phyloP scores from a whole-genome alignment of 2,113 vertebrate genomes.

The Apodemus sylvaticus region DNA sequence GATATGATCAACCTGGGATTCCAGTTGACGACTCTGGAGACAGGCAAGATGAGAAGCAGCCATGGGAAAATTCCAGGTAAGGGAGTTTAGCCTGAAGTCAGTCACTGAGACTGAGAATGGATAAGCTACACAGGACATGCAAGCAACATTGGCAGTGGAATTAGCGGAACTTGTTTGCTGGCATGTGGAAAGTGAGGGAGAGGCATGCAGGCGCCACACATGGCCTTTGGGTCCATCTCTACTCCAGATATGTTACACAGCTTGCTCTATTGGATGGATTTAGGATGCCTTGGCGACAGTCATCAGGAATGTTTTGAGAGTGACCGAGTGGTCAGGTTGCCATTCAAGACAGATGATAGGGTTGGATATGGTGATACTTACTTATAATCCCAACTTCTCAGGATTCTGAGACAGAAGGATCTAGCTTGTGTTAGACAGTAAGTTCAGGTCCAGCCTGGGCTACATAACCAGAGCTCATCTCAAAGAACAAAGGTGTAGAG shows the following conservation, averaged over 20 bases:
- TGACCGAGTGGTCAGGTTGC: background rate
- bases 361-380: no score
- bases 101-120: no score
- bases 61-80: background rate
- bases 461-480: background rate
- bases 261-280: background rate
- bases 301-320: background rate
- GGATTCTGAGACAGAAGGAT: background rate
- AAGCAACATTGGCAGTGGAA: background rate
- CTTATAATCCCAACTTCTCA: background rate
- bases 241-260: accelerated
- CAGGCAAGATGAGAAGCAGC: background rate
- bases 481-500: no score
- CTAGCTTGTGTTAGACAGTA: no score
- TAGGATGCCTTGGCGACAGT: background rate
- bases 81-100: background rate
- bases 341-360: background rate
- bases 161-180: background rate
- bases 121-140: no score
- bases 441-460: background rate
- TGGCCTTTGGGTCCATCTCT: background rate
- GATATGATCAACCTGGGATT: background rate
- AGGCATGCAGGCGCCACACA: background rate
- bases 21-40: background rate
- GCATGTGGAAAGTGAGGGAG: background rate